Evolutionary conservation across 2,113 vertebrate genomes (phyloP), one percentile per base, ranked within the genome.

Genomic region (Ciconia stormi): DNA sequence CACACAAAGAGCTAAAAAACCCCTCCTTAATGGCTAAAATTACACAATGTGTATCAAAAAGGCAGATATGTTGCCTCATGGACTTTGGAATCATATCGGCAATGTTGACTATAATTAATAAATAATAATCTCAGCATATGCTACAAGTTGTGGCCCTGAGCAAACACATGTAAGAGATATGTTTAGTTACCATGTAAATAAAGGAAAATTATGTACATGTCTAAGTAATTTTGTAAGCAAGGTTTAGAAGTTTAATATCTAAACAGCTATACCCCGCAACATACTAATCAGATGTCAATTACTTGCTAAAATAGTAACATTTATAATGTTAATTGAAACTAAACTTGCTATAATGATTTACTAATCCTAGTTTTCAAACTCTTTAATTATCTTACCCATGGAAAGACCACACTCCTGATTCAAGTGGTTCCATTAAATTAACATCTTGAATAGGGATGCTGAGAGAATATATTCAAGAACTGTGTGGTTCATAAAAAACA

Each of bases 311-410:
- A 97, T 49, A 96, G 70, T 96, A 98, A 93, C 81, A 96, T 97
- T 96, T 94, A 85, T 96, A 95, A 93, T 77, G 66, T 59, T 98
- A 98, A 98, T 97, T 98, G 95, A 97, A 96, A 79, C 73, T 91
- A 97, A 98, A 97, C 78, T 97, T 95, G 42, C 55, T 95, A 38
- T 96, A 93, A 98, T 97, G 90, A 97, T 97, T 97, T 98, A 95
- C 97, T 98, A 97, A 96, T 97, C 94, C 40, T 87, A 74, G 81
- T 97, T 98, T 98, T 93, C 93, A 98, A 98, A 97, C 86, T 96
- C 86, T 49, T 93, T 97, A 97, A 98, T 98, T 97, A 95, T 77
- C 94, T 23, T 47, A 69, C 44, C 67, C 30, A 7, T 89, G 52
- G 81, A 95, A 97, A 97, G 92, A 65, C 63, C 72, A 63, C 61